Evolutionary conservation across 2,888 invertebrate species (phyloP).

Genomic region (Pheosia gnoma): DNA sequence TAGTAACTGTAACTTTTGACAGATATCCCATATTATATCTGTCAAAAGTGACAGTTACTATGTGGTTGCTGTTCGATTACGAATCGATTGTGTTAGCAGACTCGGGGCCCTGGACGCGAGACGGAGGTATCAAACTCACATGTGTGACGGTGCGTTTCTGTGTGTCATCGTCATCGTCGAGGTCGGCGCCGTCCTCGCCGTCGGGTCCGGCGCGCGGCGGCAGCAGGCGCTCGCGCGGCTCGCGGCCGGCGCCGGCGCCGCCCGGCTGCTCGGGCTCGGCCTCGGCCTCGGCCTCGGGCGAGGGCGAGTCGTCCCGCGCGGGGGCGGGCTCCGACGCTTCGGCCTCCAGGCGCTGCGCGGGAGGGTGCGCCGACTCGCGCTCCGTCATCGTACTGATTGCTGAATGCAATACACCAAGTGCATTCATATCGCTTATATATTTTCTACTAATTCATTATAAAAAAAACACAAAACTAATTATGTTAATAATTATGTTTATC

Average conservation of each 20-base stretch:
- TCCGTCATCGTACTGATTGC: constrained; percentile 97
- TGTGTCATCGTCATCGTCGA: constrained; percentile 19
- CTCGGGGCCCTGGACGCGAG: too few relatives aligned
- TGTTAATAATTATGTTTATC: too few relatives aligned
- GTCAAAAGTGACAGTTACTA: too few relatives aligned
- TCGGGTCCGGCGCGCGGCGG: constrained; percentile 53
- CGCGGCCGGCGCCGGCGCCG: constrained; percentile 10
- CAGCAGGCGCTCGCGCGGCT: constrained; percentile 23
- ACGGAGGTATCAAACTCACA: constrained; percentile 32
- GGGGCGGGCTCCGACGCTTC: constrained; percentile 39
- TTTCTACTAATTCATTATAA: too few relatives aligned
- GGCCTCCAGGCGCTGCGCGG: constrained; percentile 52
- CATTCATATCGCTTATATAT: too few relatives aligned
- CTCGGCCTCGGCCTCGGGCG: neutral
- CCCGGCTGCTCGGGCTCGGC: neutral
- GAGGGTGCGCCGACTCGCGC: constrained; percentile 94
- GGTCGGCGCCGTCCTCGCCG: constrained; percentile 51
- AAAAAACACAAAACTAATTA: too few relatives aligned
- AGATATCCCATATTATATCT: too few relatives aligned
- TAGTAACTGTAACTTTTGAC: too few relatives aligned
- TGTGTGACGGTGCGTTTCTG: constrained; percentile 42
- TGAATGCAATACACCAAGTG: constrained; percentile 37
- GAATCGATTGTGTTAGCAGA: too few relatives aligned
- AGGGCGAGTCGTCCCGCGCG: constrained; percentile 12
- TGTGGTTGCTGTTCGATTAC: too few relatives aligned